Evolutionary conservation across 1,140 invertebrate species (phyloP), one percentile per base, ranked within the genome.

Genomic region (Drosophila sechellia): DNA sequence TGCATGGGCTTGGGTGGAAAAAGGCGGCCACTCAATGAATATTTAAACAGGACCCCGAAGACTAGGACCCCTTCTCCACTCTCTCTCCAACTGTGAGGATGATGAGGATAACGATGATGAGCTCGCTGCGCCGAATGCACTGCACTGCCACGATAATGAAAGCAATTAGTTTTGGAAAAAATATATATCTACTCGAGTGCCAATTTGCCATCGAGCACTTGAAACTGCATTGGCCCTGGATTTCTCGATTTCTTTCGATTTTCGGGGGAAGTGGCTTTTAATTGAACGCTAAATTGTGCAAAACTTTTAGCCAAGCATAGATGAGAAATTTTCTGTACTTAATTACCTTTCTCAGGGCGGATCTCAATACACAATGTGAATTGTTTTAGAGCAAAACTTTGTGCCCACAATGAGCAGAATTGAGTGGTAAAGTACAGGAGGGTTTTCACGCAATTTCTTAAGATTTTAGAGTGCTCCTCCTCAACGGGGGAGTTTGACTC

Each of bases 241-340:
- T 43, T 4, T 6, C 27, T 15, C 0, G 15, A 34, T 49, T 12
- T 1, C 11, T 37, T 10, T 37, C 25, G 40, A 39, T 12, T 48
- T 57, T 40, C 27, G n/a, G 37, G 37, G 71, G 60, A 86, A 74
- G 61, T 68, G 65, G 58, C 53, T 81, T 79, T 79, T 81, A 81
- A 78, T 87, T 81, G 81, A 86, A 76, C 83, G 65, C 58, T 69
- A 87, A 87, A 86, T 87, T 81, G 75, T 72, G 65, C 66, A 72
- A 64, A 79, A 77, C 53, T 72, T 53, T 52, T 27, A 59, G 11
- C 31, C 35, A 4, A 8, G 20, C 56, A 79, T 66, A 61, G 46
- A 63, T 46, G 61, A 22, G 56, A 31, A 73, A 69, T 76, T 79
- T 65, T 86, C 46, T 40, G 27, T 72, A 54, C 66, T 75, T 77